These are phyloP conservation scores for Cactoblastis cactorum DNA, from an alignment of 2,888 invertebrate genomes.

Conservation along the genomic window DNA sequence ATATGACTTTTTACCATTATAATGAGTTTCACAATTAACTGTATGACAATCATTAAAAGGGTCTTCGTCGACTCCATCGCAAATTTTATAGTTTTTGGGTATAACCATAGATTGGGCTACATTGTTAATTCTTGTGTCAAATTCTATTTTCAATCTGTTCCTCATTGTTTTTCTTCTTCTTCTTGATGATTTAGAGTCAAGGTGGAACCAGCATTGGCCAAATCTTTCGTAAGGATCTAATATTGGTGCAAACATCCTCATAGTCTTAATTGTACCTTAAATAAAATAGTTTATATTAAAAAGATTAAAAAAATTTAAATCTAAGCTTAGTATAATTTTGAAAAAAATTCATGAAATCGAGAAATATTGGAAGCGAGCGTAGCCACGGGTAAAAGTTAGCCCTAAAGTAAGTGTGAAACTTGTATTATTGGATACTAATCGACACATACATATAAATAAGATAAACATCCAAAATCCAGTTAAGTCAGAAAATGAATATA, in stretches of 20 bases:
- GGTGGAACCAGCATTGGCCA: constrained; percentile 49
- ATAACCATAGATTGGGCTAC: constrained; percentile 21
- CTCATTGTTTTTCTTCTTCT: constrained; percentile 35
- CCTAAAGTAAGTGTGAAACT: no score
- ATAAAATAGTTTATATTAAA: no score
- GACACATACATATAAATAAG: no score
- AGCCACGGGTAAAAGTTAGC: no score
- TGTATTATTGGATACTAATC: no score
- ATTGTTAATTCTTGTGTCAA: constrained; percentile 46
- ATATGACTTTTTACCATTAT: constrained; percentile 50
- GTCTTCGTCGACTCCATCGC: constrained; percentile 49
- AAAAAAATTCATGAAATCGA: not conserved
- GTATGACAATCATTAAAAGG: constrained; percentile 55
- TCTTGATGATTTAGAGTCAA: constrained; percentile 45
- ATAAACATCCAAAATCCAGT: no score
- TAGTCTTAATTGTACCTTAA: constrained; percentile 41
- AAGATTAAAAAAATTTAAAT: not conserved
- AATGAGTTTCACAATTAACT: constrained; percentile 56
- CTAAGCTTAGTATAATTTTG: not conserved
- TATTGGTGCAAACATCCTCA: constrained; percentile 52
- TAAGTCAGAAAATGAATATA: no score
- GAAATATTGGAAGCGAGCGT: not conserved
- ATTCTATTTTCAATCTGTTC: constrained; percentile 46
- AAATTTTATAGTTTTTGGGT: constrained; percentile 30
- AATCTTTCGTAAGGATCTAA: constrained; percentile 44